These are phyloP conservation scores for Gortyna flavago DNA, from an alignment of 2,888 invertebrate genomes.

Conservation along the genomic window DNA sequence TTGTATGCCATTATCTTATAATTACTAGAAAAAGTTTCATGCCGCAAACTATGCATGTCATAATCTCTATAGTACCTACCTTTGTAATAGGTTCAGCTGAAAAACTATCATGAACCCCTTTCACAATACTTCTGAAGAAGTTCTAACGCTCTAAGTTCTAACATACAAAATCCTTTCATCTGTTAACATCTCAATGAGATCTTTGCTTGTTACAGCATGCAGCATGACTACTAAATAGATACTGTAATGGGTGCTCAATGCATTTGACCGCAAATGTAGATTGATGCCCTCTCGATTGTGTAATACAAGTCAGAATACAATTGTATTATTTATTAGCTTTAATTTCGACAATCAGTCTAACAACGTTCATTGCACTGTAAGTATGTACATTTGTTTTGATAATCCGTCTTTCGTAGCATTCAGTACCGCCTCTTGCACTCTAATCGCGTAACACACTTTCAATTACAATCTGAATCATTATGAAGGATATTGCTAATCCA, in stretches of 20 bases:
- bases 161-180: background rate
- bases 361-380: conserved; percentile 20
- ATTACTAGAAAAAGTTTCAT: too few species aligned
- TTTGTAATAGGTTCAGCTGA: background rate
- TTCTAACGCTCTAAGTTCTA: background rate
- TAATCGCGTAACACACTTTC: too few species aligned
- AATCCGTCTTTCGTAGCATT: background rate
- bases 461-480: background rate
- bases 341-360: conserved; percentile 34
- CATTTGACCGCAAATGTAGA: conserved; percentile 33
- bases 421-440: background rate
- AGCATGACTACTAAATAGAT: background rate
- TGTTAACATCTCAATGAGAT: background rate
- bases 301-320: conserved; percentile 7
- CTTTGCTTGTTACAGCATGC: background rate
- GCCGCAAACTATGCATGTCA: too few species aligned
- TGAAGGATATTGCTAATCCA: background rate
- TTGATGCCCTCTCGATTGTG: conserved; percentile 8
- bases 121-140: background rate
- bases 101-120: background rate
- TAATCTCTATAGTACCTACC: too few species aligned
- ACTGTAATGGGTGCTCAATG: background rate
- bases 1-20: too few species aligned
- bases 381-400: conserved; percentile 1
- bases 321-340: conserved; percentile 13